Base-by-base conservation (phyloP, 2,113 vertebrate species). In the Sitta europaea region DNA sequence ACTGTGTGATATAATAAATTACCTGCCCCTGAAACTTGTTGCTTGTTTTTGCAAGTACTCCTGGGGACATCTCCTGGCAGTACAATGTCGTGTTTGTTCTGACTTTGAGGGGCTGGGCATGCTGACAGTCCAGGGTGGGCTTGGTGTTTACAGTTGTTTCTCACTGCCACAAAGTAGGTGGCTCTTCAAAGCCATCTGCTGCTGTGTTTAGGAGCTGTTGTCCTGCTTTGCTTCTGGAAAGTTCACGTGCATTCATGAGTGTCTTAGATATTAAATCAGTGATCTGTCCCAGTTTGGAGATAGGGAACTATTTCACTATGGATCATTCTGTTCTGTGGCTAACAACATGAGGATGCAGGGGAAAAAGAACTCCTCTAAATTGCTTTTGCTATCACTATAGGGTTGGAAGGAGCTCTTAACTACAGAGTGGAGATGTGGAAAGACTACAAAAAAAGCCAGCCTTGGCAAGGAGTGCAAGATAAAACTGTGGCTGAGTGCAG, bases 81-180 rank as follows among this genome's bases (percentile, higher is more conserved):
- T 40, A 19, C 0, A 35, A 19, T 24, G 16, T 25, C 28, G 0
- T 53, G 9, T 35, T 86, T 62, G 11, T 58, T 70, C 4, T 25
- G 58, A 13, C 23, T 86, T 42, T 0, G 0, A 2, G 33, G 31
- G 18, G 7, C 33, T 76, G 59, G 55, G n/a, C 17, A 15, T 57
- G 18, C n/a, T 65, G 5, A 7, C 27, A 38, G 16, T 28, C 10
- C 48, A 38, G 12, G 6, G 19, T 61, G 24, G 11, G 8, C 35
- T 68, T 24, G 6, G 11, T 53, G 11, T 45, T 88, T 38, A 6
- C n/a, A 35, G 27, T 21, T 6, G 4, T 18, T 36, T 74, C 42
- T 77, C 38, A 71, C 6, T 71, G 51, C 11, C 14, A 66, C 3
- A 4, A 35, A 85, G 12, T 3, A 10, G 38, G 65, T 22, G 6